These are phyloP conservation scores for Ctenochaetus hawaiiensis DNA, from an alignment of 2,797 vertebrate species.

Conservation along the genomic window DNA sequence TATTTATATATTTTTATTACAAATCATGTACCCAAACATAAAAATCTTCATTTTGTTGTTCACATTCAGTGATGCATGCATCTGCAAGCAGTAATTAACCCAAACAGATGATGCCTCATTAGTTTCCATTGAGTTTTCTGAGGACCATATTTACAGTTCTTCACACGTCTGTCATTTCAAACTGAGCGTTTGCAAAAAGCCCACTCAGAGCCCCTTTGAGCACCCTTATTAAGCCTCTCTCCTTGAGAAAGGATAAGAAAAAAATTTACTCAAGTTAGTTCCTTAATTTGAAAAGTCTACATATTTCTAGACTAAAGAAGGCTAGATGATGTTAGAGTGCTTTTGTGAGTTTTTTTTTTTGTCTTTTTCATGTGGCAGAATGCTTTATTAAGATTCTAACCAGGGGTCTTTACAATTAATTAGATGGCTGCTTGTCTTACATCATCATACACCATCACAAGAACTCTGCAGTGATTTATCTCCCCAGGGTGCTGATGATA, in stretches of 20 bases:
- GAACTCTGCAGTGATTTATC: slow-evolving; percentile 17
- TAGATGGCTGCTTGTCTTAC: slow-evolving; percentile 19
- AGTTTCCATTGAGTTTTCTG: slow-evolving; percentile 49
- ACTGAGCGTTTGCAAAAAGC: slow-evolving; percentile 33
- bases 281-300: slow-evolving; percentile 28
- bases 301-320: slow-evolving; percentile 14
- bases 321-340: background rate
- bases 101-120: slow-evolving; percentile 53
- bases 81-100: slow-evolving; percentile 55
- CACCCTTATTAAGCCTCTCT: slow-evolving; percentile 33
- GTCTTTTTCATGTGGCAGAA: slow-evolving; percentile 12
- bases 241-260: slow-evolving; percentile 21
- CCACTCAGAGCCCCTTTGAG: slow-evolving; percentile 10
- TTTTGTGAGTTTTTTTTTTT: slow-evolving; percentile 8
- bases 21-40: slow-evolving; percentile 45
- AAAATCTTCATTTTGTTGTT: slow-evolving; percentile 42
- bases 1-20: slow-evolving; percentile 39
- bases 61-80: slow-evolving; percentile 13
- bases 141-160: slow-evolving; percentile 37
- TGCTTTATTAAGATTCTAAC: slow-evolving; percentile 41
- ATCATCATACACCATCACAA: slow-evolving; percentile 23
- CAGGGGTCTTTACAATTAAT: slow-evolving; percentile 31
- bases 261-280: slow-evolving; percentile 10
- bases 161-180: slow-evolving; percentile 23
- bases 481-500: background rate